Conservation (phyloP, 2,888 invertebrate species). For the Leucania comma region DNA sequence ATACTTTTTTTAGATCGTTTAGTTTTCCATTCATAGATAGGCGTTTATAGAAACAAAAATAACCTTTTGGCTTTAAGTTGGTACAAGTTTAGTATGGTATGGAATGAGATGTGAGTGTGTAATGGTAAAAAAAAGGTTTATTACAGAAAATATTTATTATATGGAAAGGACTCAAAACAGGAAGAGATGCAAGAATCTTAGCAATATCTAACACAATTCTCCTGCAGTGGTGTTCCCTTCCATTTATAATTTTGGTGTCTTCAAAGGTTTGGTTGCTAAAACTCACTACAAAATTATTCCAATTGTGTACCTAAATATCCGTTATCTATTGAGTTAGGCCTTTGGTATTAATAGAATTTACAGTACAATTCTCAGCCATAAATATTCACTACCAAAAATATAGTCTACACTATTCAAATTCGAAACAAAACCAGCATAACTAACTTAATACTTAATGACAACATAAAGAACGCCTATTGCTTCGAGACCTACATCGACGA, state of each 20-base stretch:
- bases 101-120: background rate
- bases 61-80: background rate
- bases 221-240: no score
- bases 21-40: slow-evolving; percentile 19
- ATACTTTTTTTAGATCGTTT: slow-evolving; percentile 39
- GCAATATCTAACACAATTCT: no score
- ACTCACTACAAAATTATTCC: background rate
- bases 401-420: slow-evolving; percentile 23
- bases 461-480: slow-evolving; percentile 53
- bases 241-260: no score
- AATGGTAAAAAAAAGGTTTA: background rate
- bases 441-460: slow-evolving; percentile 55
- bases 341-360: background rate
- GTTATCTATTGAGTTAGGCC: no score
- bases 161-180: background rate
- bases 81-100: slow-evolving; percentile 1
- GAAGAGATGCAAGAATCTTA: background rate
- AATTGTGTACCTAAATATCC: background rate
- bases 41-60: slow-evolving; percentile 4
- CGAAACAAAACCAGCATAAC: slow-evolving; percentile 36
- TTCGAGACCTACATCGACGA: slow-evolving; percentile 75
- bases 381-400: slow-evolving; percentile 35
- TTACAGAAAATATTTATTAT: background rate
- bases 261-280: no score
- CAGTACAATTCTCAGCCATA: background rate